Evolutionary conservation across 1,140 invertebrate species (phyloP).

Genomic region (Zophobas morio): DNA sequence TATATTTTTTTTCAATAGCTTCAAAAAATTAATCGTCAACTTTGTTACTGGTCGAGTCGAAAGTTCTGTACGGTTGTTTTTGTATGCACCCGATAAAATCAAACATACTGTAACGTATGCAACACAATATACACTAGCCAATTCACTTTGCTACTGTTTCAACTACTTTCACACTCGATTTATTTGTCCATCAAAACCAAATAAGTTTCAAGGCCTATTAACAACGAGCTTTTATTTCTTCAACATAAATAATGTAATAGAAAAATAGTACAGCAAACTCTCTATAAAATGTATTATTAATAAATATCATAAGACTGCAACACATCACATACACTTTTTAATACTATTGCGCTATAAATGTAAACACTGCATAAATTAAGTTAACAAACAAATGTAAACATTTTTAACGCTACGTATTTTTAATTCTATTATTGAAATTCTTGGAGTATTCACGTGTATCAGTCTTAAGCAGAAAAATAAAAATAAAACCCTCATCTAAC

Average conservation of each 20-base stretch:
- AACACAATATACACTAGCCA: not conserved
- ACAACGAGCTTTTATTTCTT: not conserved
- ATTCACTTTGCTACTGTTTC: too few species aligned
- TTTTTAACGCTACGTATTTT: not conserved
- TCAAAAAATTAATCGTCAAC: not conserved
- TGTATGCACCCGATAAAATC: too few species aligned
- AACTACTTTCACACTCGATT: too few species aligned
- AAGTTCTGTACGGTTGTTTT: too few species aligned
- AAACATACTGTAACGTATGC: not conserved
- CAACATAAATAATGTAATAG: too few species aligned
- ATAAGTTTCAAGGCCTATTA: not conserved
- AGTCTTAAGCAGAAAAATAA: slow-evolving; percentile 2
- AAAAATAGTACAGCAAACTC: too few species aligned
- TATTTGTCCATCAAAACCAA: not conserved
- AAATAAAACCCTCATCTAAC: slow-evolving; percentile 67
- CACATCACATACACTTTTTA: too few species aligned
- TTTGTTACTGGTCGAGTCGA: not conserved
- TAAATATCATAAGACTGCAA: too few species aligned
- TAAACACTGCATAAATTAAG: not conserved
- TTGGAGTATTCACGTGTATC: not conserved
- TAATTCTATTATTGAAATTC: not conserved
- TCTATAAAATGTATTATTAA: too few species aligned
- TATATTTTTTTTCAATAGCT: not conserved
- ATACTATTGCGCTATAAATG: not conserved
- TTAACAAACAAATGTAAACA: not conserved